A percentile compares a stretch with the other conserved stretches of the same genome.
Evolutionary conservation across 2,888 invertebrate species (phyloP).

Genomic region (Reticulitermes lucifugus): DNA sequence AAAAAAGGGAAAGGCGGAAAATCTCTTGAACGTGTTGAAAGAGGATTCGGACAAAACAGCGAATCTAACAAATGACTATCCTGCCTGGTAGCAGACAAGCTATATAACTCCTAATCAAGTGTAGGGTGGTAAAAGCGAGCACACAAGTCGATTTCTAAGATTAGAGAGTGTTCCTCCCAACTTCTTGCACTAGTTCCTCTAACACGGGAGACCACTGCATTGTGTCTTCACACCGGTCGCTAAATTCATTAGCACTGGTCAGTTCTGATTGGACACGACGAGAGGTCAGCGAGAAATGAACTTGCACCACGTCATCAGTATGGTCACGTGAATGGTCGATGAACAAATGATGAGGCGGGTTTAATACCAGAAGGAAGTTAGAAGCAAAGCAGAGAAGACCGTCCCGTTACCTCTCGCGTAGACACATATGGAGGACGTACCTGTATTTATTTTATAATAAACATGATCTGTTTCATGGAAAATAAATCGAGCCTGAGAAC

Average conservation of each 20-base stretch:
- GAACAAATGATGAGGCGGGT: neutral
- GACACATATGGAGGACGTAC: no score
- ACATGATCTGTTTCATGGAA: no score
- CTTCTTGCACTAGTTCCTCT: neutral
- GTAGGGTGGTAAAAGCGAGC: slow-evolving; percentile 40
- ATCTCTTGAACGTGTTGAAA: neutral
- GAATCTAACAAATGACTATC: slow-evolving; percentile 42
- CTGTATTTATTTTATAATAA: no score
- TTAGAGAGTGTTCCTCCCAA: slow-evolving; percentile 33
- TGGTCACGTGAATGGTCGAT: neutral
- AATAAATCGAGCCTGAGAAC: no score
- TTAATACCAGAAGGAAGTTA: no score
- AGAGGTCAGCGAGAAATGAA: neutral
- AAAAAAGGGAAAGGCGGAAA: neutral
- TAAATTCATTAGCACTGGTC: slow-evolving; percentile 48
- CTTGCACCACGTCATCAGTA: slow-evolving; percentile 41
- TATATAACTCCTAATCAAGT: slow-evolving; percentile 48
- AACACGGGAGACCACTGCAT: slow-evolving; percentile 27
- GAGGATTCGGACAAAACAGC: slow-evolving; percentile 24
- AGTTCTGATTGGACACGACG: slow-evolving; percentile 42
- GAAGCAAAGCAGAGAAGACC: no score
- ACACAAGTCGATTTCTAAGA: slow-evolving; percentile 43
- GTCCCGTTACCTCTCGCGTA: no score
- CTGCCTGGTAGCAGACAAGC: slow-evolving; percentile 19
- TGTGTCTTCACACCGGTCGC: slow-evolving; percentile 38